Evolutionary conservation across 1,140 invertebrate species (phyloP).

Genomic region (Drosophila paulistorum): DNA sequence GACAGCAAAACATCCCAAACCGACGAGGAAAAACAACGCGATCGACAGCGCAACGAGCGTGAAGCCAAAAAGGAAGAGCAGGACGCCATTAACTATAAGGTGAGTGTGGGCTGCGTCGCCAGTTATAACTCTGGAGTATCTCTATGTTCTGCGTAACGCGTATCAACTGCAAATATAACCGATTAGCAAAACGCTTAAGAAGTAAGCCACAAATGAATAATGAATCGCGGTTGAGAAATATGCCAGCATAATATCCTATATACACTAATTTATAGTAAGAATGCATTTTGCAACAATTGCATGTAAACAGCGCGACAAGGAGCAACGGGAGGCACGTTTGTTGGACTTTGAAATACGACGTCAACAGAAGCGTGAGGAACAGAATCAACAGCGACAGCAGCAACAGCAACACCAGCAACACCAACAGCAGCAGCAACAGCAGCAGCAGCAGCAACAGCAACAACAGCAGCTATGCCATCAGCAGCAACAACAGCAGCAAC

Average conservation of each 20-base stretch:
- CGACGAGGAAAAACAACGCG: slow-evolving; percentile 83
- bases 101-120: slow-evolving; percentile 56
- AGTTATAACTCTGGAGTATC: slow-evolving; percentile 9
- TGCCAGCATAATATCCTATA: slow-evolving; percentile 28
- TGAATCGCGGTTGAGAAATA: slow-evolving; percentile 38
- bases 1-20: slow-evolving; percentile 83
- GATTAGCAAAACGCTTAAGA: slow-evolving; percentile 26
- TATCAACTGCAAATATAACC: slow-evolving; percentile 30
- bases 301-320: slow-evolving; percentile 82
- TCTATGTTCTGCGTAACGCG: slow-evolving; percentile 19
- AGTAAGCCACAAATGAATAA: slow-evolving; percentile 24
- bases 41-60: slow-evolving; percentile 82
- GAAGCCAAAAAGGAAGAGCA: slow-evolving; percentile 83
- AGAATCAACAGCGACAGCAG: slow-evolving; percentile 78
- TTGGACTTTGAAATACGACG: slow-evolving; percentile 82
- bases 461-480: slow-evolving; percentile 72
- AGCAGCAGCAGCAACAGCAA: slow-evolving; percentile 74
- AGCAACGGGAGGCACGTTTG: slow-evolving; percentile 81
- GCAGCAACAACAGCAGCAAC: slow-evolving; percentile 40
- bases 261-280: slow-evolving; percentile 67
- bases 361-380: slow-evolving; percentile 82
- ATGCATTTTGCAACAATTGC: slow-evolving; percentile 81
- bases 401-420: slow-evolving; percentile 77
- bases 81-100: slow-evolving; percentile 83
- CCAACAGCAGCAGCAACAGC: slow-evolving; percentile 77